Percentiles rank a stretch among this genome's conserved stretches.
Conservation (phyloP, 2,113 vertebrate genomes). For the Callocephalon fimbriatum region DNA sequence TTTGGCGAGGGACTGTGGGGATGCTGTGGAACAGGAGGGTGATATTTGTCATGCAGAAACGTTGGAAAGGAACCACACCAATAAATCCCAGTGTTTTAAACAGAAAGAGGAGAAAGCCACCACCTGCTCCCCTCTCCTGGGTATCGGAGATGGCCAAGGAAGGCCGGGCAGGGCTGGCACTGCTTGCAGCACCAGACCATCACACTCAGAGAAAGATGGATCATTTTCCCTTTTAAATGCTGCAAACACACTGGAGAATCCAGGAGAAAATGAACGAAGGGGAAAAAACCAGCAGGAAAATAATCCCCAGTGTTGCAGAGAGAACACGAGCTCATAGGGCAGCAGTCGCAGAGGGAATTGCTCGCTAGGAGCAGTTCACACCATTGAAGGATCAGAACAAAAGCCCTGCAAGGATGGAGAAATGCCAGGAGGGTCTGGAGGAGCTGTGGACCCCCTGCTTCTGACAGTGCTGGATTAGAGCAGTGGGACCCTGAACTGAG, state of each 20-base stretch:
- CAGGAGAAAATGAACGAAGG: not conserved
- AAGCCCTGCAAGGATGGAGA: not conserved
- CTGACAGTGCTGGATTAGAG: fast-evolving
- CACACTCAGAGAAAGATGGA: fast-evolving
- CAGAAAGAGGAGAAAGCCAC: not conserved
- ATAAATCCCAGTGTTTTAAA: not conserved
- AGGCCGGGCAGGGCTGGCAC: not conserved
- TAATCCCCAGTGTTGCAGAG: not conserved
- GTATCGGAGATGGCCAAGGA: not conserved
- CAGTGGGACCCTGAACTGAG: fast-evolving
- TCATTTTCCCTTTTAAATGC: not conserved
- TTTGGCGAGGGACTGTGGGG: not conserved
- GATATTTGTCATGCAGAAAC: not conserved
- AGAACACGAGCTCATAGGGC: not conserved
- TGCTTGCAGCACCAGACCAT: not conserved
- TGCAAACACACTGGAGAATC: not conserved
- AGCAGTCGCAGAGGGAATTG: fast-evolving
- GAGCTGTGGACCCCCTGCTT: not conserved
- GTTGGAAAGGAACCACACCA: not conserved
- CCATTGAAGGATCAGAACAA: not conserved
- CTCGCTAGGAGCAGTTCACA: fast-evolving
- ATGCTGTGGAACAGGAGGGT: not conserved
- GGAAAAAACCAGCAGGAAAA: not conserved
- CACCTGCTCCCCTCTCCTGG: not conserved
- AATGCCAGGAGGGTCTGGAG: fast-evolving